Evolutionary conservation across 2,797 vertebrate genomes (phyloP).

Genomic region (Forpus xanthops): DNA sequence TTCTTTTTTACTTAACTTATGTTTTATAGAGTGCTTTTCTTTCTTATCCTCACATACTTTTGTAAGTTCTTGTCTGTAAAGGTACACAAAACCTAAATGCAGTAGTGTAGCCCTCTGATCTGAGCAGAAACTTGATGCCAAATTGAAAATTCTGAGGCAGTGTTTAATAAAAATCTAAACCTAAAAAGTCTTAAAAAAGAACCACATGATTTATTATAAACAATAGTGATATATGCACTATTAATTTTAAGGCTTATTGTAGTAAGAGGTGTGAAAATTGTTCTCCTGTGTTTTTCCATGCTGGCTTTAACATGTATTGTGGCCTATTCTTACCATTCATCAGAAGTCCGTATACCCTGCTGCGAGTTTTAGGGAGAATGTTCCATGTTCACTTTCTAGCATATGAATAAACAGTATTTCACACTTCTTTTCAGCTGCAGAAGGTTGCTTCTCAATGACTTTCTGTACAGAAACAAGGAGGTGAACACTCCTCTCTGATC

Average conservation of each 20-base stretch:
- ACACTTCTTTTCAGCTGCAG: not conserved
- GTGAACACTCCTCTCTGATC: not conserved
- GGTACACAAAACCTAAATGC: not conserved
- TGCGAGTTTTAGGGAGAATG: not conserved
- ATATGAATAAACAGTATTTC: not conserved
- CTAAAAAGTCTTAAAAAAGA: not conserved
- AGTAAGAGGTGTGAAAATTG: not conserved
- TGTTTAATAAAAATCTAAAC: not conserved
- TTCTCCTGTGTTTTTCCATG: not conserved
- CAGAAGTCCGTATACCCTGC: not conserved
- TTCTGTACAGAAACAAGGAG: not conserved
- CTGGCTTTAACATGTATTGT: not conserved
- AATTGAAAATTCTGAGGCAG: not conserved
- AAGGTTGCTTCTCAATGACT: not conserved
- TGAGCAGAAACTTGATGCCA: not conserved
- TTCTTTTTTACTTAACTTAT: rapidly evolving
- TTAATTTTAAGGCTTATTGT: not conserved
- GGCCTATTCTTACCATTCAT: not conserved
- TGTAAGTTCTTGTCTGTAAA: not conserved
- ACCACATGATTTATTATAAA: not conserved
- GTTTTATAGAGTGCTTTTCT: not conserved
- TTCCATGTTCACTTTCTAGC: not conserved
- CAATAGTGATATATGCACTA: not conserved
- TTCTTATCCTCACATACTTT: not conserved
- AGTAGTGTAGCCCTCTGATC: not conserved